Evolutionary conservation across 2,797 vertebrate species (phyloP), one percentile per base, ranked within the genome.

Genomic region (Myotis findleyi): DNA sequence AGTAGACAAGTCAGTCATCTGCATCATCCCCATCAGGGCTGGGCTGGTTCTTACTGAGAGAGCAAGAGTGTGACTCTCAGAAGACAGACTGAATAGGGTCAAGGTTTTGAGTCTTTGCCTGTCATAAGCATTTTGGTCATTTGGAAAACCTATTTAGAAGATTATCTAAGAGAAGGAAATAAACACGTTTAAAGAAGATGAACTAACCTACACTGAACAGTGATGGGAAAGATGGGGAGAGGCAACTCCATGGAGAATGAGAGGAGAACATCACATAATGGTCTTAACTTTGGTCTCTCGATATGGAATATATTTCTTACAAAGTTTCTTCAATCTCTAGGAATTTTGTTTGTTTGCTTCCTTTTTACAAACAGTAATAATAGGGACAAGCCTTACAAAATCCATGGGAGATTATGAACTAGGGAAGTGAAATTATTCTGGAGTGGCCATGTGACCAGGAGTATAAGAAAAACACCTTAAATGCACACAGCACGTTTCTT

Each of bases 221-320:
- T 51, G 44, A 55, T 83, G 33, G 44, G 9, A 10, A 76, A 81
- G 62, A 33, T 4, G 4, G 8, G 7, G 21, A 27, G 55, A 89
- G 76, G 20, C 21, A 5, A 23, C 6, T 59, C 8, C 8, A 2
- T 0, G 7, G 59, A 79, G 44, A 87, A 27, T 9, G 55, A 68
- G 69, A 41, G 3, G 47, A 51, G 20, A 51, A 27, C 21, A 2
- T 72, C 25, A 7, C 18, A 4, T 51, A 6, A n/a, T 12, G 36
- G 23, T 68, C 68, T 89, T 84, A 38, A 71, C n/a, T 77, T 87
- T 75, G 66, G 64, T 55, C 89, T 72, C 82, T 82, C 64, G 59
- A 47, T 89, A 76, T 57, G 33, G 51, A 85, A 75, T 75, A 44
- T 36, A n/a, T 83, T 86, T 91, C 86, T 93, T 71, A 81, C 64